Base-by-base conservation (phyloP, 2,113 vertebrate genomes). In the Halichoeres trimaculatus region DNA sequence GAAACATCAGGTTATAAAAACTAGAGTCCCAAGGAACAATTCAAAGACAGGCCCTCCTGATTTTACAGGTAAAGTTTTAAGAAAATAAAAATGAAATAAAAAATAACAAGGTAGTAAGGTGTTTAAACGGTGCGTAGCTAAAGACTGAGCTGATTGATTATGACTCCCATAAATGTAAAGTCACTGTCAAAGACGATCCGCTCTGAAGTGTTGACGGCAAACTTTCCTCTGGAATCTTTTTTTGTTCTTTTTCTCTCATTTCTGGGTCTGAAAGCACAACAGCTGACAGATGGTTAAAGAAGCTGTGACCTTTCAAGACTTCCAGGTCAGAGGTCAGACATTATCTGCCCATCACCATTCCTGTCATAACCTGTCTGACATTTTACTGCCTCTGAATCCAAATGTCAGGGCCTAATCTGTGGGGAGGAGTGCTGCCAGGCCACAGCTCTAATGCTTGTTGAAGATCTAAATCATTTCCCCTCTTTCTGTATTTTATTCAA, bases 281-380 rank as follows among this genome's bases (percentile, higher is more conserved):
- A 68, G 57, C 66, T 43, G 51, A 48, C 80, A 67, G 78, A 80
- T 11, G 38, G 69, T 20, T 74, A 78, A 76, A 53, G 65, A 79
- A 88, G 81, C 67, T 10, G 50, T 85, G 84, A 89, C 90, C 86
- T 92, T 90, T 92, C 35, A 53, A 73, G 76, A 66, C 70, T 79
- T 81, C 70, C 62, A 85, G 89, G 88, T 90, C 90, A 87, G 69
- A 77, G 89, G 84, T 90, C 80, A 60, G 59, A 30, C 79, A 85
- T 91, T 90, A 92, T 92, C 86, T 84, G 86, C 86, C 82, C 65
- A 87, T 89, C 88, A 81, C 81, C 80, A 91, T 90, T 90, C 88
- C 80, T 82, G 84, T 90, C 90, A 88, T 89, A 90, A 90, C 88
- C 89, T 38, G n/a, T 59, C 66, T 91, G 91, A 91, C 89, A 92